phyloP scores from a whole-genome alignment of 2,113 vertebrate genomes.

The Choloepus hoffmanni region DNA sequence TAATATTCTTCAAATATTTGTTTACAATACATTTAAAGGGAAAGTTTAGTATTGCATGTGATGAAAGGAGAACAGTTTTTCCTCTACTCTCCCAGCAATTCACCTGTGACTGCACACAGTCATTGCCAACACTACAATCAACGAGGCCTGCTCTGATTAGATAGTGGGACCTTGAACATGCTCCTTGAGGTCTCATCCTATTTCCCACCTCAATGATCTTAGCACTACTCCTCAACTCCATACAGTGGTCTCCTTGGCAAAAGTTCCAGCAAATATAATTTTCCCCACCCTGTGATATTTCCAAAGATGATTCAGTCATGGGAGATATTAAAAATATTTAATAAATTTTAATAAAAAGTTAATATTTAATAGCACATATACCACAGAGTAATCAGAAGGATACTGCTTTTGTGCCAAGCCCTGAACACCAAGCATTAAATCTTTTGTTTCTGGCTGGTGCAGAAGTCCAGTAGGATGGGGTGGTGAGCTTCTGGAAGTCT shows the following conservation, averaged over 20 bases:
- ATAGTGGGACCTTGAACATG: background rate
- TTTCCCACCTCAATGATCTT: background rate
- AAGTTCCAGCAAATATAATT: background rate
- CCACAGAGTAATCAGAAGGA: background rate
- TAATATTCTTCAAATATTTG: background rate
- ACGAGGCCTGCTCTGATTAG: background rate
- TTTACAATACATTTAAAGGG: background rate
- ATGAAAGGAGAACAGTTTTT: background rate
- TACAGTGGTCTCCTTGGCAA: background rate
- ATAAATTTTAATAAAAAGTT: background rate
- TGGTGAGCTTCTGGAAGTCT: background rate
- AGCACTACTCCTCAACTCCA: background rate
- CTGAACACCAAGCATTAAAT: background rate
- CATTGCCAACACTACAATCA: background rate
- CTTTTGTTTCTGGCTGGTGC: background rate
- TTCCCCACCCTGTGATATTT: background rate
- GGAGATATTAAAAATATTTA: background rate
- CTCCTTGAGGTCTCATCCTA: background rate
- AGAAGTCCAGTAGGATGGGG: background rate
- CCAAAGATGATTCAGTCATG: background rate
- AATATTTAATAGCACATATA: background rate
- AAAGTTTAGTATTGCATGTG: background rate
- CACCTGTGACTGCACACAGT: accelerated
- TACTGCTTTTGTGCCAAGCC: background rate
- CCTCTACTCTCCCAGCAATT: background rate